phyloP scores from a whole-genome alignment of 2,797 vertebrate species.

The Synaphobranchus kaupii region DNA sequence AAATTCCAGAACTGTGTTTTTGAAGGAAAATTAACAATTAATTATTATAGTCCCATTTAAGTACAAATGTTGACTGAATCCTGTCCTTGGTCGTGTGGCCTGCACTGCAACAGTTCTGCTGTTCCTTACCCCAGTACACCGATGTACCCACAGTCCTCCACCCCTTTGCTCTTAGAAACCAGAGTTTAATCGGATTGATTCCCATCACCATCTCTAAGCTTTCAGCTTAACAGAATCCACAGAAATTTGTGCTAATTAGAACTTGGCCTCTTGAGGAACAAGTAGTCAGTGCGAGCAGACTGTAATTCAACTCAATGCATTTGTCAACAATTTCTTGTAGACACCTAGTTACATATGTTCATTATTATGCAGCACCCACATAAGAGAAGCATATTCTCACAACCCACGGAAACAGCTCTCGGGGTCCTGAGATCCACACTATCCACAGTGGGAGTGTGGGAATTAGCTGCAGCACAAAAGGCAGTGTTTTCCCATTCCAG shows the following conservation, averaged over 20 bases:
- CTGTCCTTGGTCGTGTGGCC: not conserved
- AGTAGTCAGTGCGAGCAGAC: conserved; percentile 53
- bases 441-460: conserved; percentile 13
- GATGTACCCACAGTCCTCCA: not conserved
- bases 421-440: not conserved
- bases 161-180: conserved; percentile 27
- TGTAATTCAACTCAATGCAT: conserved; percentile 54
- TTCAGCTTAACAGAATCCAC: conserved; percentile 47
- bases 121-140: not conserved
- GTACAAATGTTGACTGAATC: not conserved
- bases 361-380: not conserved
- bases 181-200: conserved; percentile 39
- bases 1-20: not conserved
- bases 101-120: not conserved
- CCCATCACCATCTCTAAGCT: conserved; percentile 47
- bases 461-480: conserved; percentile 38
- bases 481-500: conserved; percentile 47
- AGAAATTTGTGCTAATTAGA: conserved; percentile 54
- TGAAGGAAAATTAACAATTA: not conserved
- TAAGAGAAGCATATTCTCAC: conserved; percentile 33
- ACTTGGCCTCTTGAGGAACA: conserved; percentile 44
- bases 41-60: not conserved
- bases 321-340: conserved; percentile 44
- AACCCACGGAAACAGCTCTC: conserved; percentile 45
- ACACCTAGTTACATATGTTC: conserved; percentile 29